phyloP scores from a whole-genome alignment of 2,113 vertebrate species.

The Cavia aperea region DNA sequence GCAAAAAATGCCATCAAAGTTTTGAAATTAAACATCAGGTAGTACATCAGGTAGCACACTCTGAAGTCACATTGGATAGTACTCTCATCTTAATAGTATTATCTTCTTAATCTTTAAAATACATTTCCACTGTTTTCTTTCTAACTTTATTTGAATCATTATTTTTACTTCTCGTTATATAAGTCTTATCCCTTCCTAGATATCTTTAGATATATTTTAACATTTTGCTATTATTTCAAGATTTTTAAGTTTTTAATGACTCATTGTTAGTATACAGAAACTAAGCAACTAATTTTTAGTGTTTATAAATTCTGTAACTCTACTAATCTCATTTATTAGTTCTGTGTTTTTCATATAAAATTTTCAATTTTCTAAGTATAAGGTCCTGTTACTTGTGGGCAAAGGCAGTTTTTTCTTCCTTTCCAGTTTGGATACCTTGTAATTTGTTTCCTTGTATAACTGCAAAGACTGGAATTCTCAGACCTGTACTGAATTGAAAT shows the following conservation, averaged over 20 bases:
- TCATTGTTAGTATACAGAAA: not conserved
- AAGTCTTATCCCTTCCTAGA: not conserved
- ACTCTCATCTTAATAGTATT: not conserved
- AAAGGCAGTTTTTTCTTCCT: not conserved
- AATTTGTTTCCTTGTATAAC: not conserved
- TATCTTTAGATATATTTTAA: not conserved
- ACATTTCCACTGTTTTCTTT: not conserved
- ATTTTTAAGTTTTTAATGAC: not conserved
- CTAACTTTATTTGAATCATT: not conserved
- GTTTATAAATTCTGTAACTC: not conserved
- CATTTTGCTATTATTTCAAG: not conserved
- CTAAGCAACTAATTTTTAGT: not conserved
- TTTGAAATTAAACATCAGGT: not conserved
- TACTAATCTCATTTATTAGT: not conserved
- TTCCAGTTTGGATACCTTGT: not conserved
- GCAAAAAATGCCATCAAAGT: not conserved
- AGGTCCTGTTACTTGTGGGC: not conserved
- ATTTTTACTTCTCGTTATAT: not conserved
- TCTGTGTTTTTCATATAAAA: not conserved
- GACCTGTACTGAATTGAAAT: not conserved
- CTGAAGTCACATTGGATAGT: not conserved
- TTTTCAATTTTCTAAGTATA: not conserved
- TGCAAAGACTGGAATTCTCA: not conserved
- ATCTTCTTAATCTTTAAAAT: not conserved
- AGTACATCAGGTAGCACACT: not conserved